A percentile compares a stretch with the other conserved stretches of the same genome.
phyloP scores from a whole-genome alignment of 2,113 vertebrate species.

The Lagenorhynchus albirostris region DNA sequence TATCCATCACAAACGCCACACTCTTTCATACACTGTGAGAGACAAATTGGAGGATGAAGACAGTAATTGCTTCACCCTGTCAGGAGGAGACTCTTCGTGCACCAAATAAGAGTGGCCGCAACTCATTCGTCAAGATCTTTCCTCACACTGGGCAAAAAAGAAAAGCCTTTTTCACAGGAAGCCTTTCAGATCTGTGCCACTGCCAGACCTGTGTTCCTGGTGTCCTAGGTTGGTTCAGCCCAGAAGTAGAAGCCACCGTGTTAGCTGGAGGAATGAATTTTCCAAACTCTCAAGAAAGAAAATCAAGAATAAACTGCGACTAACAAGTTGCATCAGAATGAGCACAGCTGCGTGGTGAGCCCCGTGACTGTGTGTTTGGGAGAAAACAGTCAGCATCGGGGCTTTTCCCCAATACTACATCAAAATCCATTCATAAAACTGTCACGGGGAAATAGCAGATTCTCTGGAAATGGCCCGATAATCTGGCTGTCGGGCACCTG shows the following conservation, averaged over 20 bases:
- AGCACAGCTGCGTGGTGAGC: background rate
- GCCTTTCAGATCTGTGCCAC: too few relatives aligned
- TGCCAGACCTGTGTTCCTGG: accelerated
- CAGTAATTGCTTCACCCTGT: background rate
- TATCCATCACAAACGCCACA: background rate
- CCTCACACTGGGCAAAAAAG: background rate
- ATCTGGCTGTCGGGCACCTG: background rate
- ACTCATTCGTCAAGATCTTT: background rate
- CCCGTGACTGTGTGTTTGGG: background rate
- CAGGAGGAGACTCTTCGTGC: accelerated
- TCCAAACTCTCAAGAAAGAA: background rate
- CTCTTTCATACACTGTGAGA: background rate
- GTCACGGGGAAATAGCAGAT: background rate
- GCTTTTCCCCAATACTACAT: background rate
- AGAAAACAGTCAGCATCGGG: background rate
- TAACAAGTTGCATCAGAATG: too few relatives aligned
- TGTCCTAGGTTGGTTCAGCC: background rate
- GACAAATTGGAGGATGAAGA: background rate
- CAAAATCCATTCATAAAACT: background rate
- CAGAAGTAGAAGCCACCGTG: background rate
- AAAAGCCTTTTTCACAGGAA: background rate
- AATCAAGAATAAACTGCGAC: background rate
- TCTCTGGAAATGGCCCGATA: accelerated
- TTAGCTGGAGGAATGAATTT: background rate
- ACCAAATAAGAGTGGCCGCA: background rate